Conservation (phyloP, 2,113 vertebrate species). For the Thryonomys swinderianus region DNA sequence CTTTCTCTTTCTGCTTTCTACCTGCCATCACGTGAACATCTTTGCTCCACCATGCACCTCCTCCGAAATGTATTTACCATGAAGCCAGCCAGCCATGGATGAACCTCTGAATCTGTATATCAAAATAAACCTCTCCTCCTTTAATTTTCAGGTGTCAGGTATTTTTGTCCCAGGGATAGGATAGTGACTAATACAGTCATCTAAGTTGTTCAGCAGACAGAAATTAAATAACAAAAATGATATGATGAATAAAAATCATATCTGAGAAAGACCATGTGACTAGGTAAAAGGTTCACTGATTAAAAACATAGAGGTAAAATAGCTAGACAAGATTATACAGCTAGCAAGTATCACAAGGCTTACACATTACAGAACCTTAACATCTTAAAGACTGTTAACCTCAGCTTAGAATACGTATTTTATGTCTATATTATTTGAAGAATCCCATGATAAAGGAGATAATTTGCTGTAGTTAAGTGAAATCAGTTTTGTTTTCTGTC, state of each 20-base stretch:
- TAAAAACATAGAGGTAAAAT: not conserved
- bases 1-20: not conserved
- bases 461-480: not conserved
- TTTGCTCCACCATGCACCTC: not conserved
- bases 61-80: not conserved
- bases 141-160: not conserved
- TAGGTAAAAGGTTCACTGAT: not conserved
- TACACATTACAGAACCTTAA: not conserved
- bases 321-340: not conserved
- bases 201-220: not conserved
- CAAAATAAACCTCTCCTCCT: not conserved
- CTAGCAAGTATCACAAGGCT: not conserved
- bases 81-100: not conserved
- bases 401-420: not conserved
- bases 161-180: not conserved
- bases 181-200: not conserved
- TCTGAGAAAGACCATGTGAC: not conserved
- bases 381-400: not conserved
- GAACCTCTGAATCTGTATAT: not conserved
- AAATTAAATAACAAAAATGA: not conserved
- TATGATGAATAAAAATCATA: not conserved
- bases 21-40: not conserved
- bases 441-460: not conserved
- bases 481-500: conserved; percentile 1
- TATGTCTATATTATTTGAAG: conserved; percentile 5